phyloP scores from a whole-genome alignment of 2,888 invertebrate species.

The Periphyllus acericola region DNA sequence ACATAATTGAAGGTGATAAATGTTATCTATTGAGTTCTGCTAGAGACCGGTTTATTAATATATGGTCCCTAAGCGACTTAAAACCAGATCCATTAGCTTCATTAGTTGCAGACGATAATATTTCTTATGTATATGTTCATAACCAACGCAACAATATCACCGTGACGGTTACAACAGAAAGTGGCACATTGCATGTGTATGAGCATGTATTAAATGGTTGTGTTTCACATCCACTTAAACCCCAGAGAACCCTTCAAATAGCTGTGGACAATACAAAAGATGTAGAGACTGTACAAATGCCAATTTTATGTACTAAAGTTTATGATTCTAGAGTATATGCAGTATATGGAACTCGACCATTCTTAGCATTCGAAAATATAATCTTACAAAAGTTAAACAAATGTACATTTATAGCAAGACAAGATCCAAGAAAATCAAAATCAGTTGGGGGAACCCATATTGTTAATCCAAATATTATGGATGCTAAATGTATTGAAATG shows the following conservation, averaged over 20 bases:
- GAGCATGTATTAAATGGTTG: constrained; percentile 54
- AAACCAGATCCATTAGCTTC: constrained; percentile 52
- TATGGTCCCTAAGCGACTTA: constrained; percentile 52
- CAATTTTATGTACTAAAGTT: constrained; percentile 48
- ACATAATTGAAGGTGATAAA: constrained; percentile 53
- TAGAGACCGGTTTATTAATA: constrained; percentile 50
- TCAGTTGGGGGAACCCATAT: constrained; percentile 31
- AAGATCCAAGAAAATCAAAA: constrained; percentile 59
- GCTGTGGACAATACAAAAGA: constrained; percentile 47
- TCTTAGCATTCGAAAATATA: constrained; percentile 58
- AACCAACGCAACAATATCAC: constrained; percentile 42
- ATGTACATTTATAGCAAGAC: constrained; percentile 51
- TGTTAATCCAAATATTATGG: constrained; percentile 43
- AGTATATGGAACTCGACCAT: constrained; percentile 46
- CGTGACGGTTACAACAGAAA: constrained; percentile 52
- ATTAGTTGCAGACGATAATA: constrained; percentile 48
- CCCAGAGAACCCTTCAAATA: constrained; percentile 55
- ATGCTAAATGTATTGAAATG: constrained; percentile 45
- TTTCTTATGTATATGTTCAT: constrained; percentile 42
- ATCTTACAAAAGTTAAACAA: constrained; percentile 53
- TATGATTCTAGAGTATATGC: constrained; percentile 35
- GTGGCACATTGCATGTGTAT: constrained; percentile 51
- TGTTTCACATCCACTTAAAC: constrained; percentile 50
- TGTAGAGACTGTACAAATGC: constrained; percentile 56
- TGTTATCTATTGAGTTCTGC: constrained; percentile 52